Conservation (phyloP, 2,888 invertebrate species). For the Cerastis leucographa region DNA sequence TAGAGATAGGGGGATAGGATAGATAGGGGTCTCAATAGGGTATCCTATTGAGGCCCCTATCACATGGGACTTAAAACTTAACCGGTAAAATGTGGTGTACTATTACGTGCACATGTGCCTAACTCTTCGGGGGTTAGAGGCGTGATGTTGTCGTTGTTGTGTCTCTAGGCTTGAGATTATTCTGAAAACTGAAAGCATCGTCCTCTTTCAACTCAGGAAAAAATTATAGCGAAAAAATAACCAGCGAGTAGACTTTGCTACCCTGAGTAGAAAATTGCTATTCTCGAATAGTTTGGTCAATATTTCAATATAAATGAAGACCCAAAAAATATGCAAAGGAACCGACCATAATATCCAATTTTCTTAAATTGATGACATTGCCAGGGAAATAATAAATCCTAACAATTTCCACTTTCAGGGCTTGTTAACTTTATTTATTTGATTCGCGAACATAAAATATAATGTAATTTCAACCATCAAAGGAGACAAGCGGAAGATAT, state of each 20-base stretch:
- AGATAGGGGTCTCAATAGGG: no score
- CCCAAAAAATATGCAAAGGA: neutral
- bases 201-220: no score
- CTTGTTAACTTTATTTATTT: constrained; percentile 48
- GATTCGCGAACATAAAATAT: constrained; percentile 25
- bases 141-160: no score
- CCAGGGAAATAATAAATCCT: constrained; percentile 50
- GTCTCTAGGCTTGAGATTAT: neutral
- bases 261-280: neutral
- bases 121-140: no score
- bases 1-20: no score
- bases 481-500: constrained; percentile 39
- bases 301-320: neutral
- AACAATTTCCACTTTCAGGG: constrained; percentile 13
- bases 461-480: constrained; percentile 43
- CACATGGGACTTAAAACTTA: no score
- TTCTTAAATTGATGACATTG: constrained; percentile 2
- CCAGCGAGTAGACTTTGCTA: neutral
- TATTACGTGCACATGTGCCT: no score
- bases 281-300: constrained; percentile 1
- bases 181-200: neutral
- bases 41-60: no score
- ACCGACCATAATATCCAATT: constrained; percentile 11
- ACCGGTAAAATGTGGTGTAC: no score
- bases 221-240: no score